Evolutionary conservation across 2,113 vertebrate species (phyloP), one percentile per base, ranked within the genome.

Genomic region (Bucco capensis): DNA sequence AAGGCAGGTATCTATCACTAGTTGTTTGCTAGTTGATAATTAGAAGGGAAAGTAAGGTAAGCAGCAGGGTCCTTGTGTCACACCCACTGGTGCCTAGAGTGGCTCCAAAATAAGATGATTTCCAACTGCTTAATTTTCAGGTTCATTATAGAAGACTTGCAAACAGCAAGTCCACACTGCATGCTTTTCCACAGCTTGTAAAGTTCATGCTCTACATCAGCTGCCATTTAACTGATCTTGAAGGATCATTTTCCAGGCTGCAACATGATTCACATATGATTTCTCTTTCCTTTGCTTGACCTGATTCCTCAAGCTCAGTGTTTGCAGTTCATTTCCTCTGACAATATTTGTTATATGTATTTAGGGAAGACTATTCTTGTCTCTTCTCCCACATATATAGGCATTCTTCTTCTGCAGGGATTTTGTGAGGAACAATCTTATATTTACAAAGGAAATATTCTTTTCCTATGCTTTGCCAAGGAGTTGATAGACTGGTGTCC

Each of bases 221-320:
- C 49, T 90, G 27, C 49, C 37, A 31, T n/a, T 51, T 53, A 83
- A 61, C 27, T 65, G 12, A 44, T 40, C 42, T 31, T 44, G 40
- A 79, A 83, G 67, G 30, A 44, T 60, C 10, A 4, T 77, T 62
- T 90, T 76, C 72, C 27, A 53, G 46, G 22, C 19, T 76, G 40
- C 1, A 1, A 24, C 31, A 12, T 44, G 27, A 72, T 19, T 75
- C 12, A 31, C 0, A 2, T 21, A 47, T 0, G 0, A 25, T 61
- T 73, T 79, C 22, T 78, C 18, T 31, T 75, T 64, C 47, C 19
- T 76, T 80, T 76, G 16, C 14, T 30, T 38, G 38, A 74, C 28
- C 6, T 2, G 6, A 8, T 67, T 90, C 53, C 54, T 85, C 44
- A 69, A 4, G 14, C 44, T 83, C 37, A 44, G 11, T 57, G 19